Base-by-base conservation (phyloP, 2,797 vertebrate genomes). In the Holocentrus rufus region DNA sequence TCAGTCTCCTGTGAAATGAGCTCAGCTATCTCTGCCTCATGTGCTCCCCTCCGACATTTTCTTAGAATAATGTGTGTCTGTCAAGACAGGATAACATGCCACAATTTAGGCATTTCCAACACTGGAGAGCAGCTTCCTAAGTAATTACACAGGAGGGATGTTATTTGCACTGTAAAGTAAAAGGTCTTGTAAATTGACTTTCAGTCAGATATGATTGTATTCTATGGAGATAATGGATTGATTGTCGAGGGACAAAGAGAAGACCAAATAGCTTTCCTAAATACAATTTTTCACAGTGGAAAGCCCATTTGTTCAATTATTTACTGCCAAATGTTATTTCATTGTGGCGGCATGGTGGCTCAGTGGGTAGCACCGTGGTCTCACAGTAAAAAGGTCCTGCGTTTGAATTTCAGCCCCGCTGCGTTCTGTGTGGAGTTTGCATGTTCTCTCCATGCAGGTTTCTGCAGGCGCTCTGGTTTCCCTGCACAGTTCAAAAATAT, bases 1-100 rank as follows among this genome's bases (percentile, higher is more conserved):
- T 69, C 81, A 65, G 55, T 72, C 65, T 74, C 76, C 76, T 84
- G 81, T 85, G 83, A 83, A 87, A 85, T 85, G 69, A 84, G 85
- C 69, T 42, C 57, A 23, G 68, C 59, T 72, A 66, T 79, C 75
- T 47, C 18, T 56, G 27, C 13, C 56, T 54, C 36, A 47, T 57
- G 30, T 50, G 56, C 73, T 63, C 17, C 30, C 46, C 44, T 30
- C 54, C 36, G 6, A 60, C 63, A 57, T 62, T 55, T 69, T 77
- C 47, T 20, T 20, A 6, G 27, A 69, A 69, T 69, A 58, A 36
- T 58, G 66, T 65, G 63, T 58, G 54, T 69, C 66, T 69, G 66
- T 34, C 54, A 58, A 36, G 55, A 34, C 66, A 18, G 54, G 66
- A 69, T 69, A 69, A 47, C 39, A 20, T 42, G 20, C 39, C 20